Evolutionary conservation across 2,113 vertebrate species (phyloP).

Genomic region (Neopipo cinnamomea): DNA sequence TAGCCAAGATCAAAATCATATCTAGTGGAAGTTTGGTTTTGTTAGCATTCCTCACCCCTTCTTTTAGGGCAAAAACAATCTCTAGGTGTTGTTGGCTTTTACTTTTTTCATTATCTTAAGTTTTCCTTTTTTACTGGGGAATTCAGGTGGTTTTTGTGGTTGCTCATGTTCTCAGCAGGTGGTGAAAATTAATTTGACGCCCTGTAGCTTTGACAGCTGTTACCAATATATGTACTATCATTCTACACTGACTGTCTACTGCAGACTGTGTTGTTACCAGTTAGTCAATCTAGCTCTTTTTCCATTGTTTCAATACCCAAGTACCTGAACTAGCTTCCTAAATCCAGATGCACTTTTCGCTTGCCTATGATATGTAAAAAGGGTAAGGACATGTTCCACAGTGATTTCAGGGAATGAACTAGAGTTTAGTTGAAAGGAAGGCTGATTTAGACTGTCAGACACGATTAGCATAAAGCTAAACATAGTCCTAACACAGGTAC

Average conservation of each 20-base stretch:
- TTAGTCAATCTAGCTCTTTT: neutral
- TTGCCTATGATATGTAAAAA: neutral
- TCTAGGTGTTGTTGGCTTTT: rapidly evolving
- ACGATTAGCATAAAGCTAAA: neutral
- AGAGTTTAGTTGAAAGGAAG: neutral
- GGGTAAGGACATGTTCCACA: neutral
- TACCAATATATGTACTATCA: neutral
- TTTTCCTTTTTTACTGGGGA: neutral
- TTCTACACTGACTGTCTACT: neutral
- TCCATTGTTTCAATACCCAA: neutral
- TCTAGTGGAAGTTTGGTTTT: neutral
- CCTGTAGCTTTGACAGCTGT: constrained; percentile 21
- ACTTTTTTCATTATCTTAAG: neutral
- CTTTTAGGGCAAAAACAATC: neutral
- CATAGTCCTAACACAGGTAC: neutral
- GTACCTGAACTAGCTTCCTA: neutral
- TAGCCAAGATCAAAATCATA: neutral
- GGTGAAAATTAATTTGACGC: constrained; percentile 7
- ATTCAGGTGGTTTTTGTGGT: neutral
- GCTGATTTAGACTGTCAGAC: neutral
- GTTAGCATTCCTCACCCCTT: rapidly evolving
- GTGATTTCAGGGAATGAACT: neutral
- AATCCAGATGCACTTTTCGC: neutral
- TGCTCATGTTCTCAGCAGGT: neutral
- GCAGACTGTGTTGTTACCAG: neutral